phyloP scores from a whole-genome alignment of 2,888 invertebrate genomes.

The Noctua janthina region DNA sequence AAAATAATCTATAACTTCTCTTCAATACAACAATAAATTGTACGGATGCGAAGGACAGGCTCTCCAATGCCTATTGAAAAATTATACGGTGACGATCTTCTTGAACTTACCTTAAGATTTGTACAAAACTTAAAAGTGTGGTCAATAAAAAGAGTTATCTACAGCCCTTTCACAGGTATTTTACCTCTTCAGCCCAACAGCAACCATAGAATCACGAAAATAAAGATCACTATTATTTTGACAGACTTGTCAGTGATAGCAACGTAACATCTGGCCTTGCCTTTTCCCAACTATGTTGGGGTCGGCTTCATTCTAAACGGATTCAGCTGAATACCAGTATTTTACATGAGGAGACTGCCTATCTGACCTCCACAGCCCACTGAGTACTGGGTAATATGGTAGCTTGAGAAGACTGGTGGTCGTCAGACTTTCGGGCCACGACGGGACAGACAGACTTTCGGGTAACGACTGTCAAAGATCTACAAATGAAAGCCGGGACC shows the following conservation, averaged over 20 bases:
- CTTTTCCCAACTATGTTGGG: too few species aligned
- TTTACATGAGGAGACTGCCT: too few species aligned
- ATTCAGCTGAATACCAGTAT: too few species aligned
- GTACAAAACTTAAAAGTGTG: background rate
- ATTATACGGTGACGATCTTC: background rate
- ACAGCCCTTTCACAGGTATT: background rate
- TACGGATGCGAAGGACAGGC: background rate
- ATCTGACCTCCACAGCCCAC: too few species aligned
- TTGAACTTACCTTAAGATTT: background rate
- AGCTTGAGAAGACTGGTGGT: too few species aligned
- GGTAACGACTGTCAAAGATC: too few species aligned
- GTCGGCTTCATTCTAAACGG: too few species aligned
- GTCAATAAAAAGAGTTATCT: background rate
- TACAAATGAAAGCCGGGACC: too few species aligned
- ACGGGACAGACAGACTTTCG: too few species aligned
- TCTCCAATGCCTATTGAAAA: constrained; percentile 10
- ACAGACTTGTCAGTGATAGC: background rate
- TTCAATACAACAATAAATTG: background rate
- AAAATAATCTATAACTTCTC: background rate
- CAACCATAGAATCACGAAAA: background rate
- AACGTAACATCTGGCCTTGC: background rate
- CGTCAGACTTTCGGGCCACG: too few species aligned
- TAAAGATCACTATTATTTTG: background rate
- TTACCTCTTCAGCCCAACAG: background rate
- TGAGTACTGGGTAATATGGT: too few species aligned